Evolutionary conservation across 2,113 vertebrate genomes (phyloP).

Genomic region (Fulmarus glacialis): DNA sequence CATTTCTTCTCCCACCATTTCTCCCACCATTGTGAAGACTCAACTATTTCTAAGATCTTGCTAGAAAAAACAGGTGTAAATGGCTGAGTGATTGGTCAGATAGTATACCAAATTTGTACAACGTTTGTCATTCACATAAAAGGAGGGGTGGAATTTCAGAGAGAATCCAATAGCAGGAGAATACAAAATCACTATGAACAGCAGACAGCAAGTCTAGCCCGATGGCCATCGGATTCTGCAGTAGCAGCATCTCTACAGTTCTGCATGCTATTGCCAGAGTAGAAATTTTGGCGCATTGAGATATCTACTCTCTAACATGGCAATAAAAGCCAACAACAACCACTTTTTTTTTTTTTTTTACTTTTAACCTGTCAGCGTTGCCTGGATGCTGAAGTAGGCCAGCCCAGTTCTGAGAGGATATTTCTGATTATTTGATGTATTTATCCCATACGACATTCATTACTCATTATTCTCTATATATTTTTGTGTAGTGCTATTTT

Average conservation of each 20-base stretch:
- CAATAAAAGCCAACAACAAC: not conserved
- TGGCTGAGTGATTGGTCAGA: not conserved
- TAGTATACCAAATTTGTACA: conserved; percentile 29
- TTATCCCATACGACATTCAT: not conserved
- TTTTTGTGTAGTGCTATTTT: not conserved
- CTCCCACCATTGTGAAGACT: not conserved
- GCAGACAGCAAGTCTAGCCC: not conserved
- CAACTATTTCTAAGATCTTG: not conserved
- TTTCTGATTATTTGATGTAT: not conserved
- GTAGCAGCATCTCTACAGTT: not conserved
- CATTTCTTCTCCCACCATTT: not conserved
- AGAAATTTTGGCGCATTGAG: not conserved
- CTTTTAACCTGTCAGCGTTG: not conserved
- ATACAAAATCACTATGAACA: not conserved
- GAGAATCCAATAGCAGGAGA: not conserved
- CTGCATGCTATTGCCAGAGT: not conserved
- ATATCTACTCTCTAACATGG: not conserved
- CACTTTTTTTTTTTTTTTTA: not conserved
- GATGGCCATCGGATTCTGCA: not conserved
- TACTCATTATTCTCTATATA: not conserved
- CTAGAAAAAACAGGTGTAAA: not conserved
- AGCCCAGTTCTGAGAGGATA: not conserved
- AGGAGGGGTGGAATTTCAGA: conserved; percentile 44
- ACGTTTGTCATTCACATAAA: conserved; percentile 19
- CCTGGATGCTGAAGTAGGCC: not conserved